Base-by-base conservation (phyloP, 1,140 invertebrate species). In the Saccostrea glomerata region DNA sequence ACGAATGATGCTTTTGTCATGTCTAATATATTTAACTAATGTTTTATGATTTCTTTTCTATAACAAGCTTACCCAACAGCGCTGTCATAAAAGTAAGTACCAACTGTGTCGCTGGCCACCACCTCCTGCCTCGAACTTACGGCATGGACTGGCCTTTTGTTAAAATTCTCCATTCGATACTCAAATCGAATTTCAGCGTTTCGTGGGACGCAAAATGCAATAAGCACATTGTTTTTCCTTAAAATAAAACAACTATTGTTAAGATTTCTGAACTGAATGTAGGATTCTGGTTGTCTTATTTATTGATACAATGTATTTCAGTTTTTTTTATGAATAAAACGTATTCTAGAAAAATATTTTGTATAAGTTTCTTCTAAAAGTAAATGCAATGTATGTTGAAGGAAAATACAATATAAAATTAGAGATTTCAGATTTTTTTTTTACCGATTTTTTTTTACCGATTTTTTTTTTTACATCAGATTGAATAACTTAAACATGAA, bases 1-100 rank as follows among this genome's bases (percentile, higher is more conserved):
- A 47, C 40, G 6, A 47, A 47, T 47, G 6, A 47, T 47, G 40
- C 40, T 3, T 47, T 3, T 47, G n/a, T n/a, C n/a, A n/a, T n/a
- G n/a, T n/a, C n/a, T n/a, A n/a, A n/a, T n/a, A n/a, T n/a, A 47
- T 47, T 47, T 47, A 5, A 47, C 47, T 3, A 9, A 6, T 47
- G 47, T 47, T 47, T 1, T 9, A 47, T 47, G 47, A 3, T 47
- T 47, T 47, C 47, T 47, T 3, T 2, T 47, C 47, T 66, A 66
- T 1, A 36, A 13, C 30, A 36, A 36, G 25, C 70, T 36, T 77
- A 77, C 70, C 70, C 70, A 11, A 12, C 30, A 3, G 25, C 15
- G 15, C 25, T 77, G 70, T 77, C 70, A 77, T 77, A 77, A 30
- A 15, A 77, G 25, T 77, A 77, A 12, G 70, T 77, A 36, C 70